Evolutionary conservation across 92 coral and sea anemone genomes (phyloP), one percentile per base, ranked within the genome.

Genomic region (Plumapathes pennacea): DNA sequence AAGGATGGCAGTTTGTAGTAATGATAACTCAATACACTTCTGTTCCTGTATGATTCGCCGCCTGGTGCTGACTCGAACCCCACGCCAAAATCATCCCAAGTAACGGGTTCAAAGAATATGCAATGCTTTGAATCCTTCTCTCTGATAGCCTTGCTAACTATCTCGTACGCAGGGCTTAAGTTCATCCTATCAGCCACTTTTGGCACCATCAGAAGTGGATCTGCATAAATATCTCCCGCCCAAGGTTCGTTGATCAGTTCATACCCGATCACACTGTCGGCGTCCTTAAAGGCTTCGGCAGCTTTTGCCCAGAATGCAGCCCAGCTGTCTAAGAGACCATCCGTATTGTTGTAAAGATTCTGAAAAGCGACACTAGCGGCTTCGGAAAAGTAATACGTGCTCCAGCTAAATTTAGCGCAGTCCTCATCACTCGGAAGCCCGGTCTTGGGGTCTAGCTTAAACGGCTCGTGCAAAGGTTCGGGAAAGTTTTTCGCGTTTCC

Each of bases 191-290:
- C 98, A 3, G 98, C 96, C 1, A 80, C 57, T 10, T 70, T 86
- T 10, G 98, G 98, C 17, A 92, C 46, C 65, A 92, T 38, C 3
- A 92, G 73, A 10, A 67, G 38, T 4, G 98, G 98, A 60, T 92
- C 71, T 1, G 84, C 80, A 46, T 92, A 92, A 31, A 92, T 70
- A 39, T 92, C 84, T 1, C 98, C 96, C 0, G 96, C 84, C 98
- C 98, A 88, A 20, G 96, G 98, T 30, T 92, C 98, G 57, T 92
- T 92, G 25, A 92, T 88, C 32, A 92, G 80, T 50, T 92, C 96
- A 60, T 92, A 88, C 34, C 98, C 96, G 46, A 92, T 76, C 36
- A 92, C 84, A 54, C 74, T 92, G 3, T 92, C 56, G 39, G 80
- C 85, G 51, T 81, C 69, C 39, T 66, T 74, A 50, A 92, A 92